Evolutionary conservation across 2,113 vertebrate genomes (phyloP).

Genomic region (Hippocampus zosterae): DNA sequence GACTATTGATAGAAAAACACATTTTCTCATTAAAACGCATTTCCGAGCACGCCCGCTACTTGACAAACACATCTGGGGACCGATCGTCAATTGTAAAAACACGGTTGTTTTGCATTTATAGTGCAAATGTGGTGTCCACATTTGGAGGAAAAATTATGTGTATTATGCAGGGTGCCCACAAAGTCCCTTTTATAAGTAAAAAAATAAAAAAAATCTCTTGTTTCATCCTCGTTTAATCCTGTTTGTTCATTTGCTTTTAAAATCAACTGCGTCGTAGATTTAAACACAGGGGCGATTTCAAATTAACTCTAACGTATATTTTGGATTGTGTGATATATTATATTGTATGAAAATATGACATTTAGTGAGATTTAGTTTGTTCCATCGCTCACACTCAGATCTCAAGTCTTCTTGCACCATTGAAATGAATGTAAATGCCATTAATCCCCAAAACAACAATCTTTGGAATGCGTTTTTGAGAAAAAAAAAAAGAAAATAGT

Average conservation of each 20-base stretch:
- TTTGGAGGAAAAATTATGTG: neutral
- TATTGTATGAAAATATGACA: too few relatives aligned
- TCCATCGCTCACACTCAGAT: too few relatives aligned
- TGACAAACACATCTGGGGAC: slow-evolving; percentile 25
- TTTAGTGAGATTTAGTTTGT: too few relatives aligned
- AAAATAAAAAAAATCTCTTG: neutral
- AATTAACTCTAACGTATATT: neutral
- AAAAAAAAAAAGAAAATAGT: too few relatives aligned
- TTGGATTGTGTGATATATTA: neutral
- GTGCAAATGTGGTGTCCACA: neutral
- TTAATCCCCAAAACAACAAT: too few relatives aligned
- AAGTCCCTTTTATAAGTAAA: neutral
- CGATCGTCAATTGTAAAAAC: slow-evolving; percentile 11
- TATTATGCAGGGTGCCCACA: neutral
- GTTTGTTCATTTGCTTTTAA: neutral
- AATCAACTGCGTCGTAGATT: too few relatives aligned
- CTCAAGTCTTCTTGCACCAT: too few relatives aligned
- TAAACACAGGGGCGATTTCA: neutral
- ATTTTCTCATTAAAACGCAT: slow-evolving; percentile 51
- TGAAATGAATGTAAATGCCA: too few relatives aligned
- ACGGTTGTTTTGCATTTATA: slow-evolving; percentile 6
- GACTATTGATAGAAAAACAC: slow-evolving; percentile 48
- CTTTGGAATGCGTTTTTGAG: too few relatives aligned
- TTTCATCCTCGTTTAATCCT: neutral
- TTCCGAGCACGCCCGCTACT: slow-evolving; percentile 40